These are phyloP conservation scores for Momotus momota DNA, from an alignment of 2,797 vertebrate genomes.

Conservation along the genomic window DNA sequence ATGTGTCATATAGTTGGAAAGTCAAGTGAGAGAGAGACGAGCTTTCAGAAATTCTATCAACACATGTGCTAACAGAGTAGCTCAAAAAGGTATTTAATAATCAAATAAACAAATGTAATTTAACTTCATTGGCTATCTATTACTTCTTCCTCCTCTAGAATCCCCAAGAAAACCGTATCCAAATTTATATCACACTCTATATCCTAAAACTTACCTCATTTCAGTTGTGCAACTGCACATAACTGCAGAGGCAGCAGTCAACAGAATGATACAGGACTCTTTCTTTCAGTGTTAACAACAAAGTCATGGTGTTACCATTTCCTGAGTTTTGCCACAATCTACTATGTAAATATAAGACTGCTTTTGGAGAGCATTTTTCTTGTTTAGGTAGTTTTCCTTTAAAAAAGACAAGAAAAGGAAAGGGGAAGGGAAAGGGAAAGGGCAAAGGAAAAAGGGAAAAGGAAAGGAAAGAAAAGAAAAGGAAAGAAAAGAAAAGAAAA, in stretches of 20 bases:
- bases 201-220: background rate
- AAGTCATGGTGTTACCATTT: background rate
- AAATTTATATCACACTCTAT: rapidly evolving
- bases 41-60: background rate
- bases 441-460: too few relatives aligned
- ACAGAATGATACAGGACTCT: background rate
- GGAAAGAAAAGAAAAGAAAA: too few relatives aligned
- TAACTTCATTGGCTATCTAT: background rate
- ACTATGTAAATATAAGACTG: background rate
- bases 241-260: background rate
- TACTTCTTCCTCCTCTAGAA: background rate
- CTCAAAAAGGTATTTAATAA: background rate
- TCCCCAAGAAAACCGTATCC: background rate
- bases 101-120: background rate
- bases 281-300: background rate
- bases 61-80: rapidly evolving
- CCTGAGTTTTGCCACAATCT: background rate
- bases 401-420: too few relatives aligned
- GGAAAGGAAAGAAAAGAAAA: too few relatives aligned
- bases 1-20: background rate
- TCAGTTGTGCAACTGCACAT: background rate
- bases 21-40: background rate
- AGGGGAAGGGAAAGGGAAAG: too few relatives aligned
- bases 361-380: background rate
- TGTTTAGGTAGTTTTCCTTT: background rate